Evolutionary conservation across 2,888 invertebrate genomes (phyloP).

Genomic region (Athalia circularis): DNA sequence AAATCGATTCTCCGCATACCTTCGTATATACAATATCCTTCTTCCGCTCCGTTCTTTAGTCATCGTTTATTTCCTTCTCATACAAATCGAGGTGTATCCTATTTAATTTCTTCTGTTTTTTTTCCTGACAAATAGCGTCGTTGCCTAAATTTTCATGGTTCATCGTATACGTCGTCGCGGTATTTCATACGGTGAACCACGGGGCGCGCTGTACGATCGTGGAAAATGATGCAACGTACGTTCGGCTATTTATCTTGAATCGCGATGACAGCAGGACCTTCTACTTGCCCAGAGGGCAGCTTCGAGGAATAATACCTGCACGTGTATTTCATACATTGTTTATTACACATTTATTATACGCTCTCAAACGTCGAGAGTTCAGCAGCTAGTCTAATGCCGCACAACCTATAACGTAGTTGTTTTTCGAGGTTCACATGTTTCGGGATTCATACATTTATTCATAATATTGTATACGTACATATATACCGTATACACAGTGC

Average conservation of each 20-base stretch:
- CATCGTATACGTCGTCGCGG: background rate
- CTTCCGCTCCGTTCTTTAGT: too few species aligned
- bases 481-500: background rate
- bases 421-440: slow-evolving; percentile 14
- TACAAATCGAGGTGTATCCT: too few species aligned
- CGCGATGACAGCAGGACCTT: slow-evolving; percentile 35
- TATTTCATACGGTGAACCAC: slow-evolving; percentile 23
- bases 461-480: background rate
- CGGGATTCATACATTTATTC: slow-evolving; percentile 30
- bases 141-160: background rate
- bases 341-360: slow-evolving; percentile 11
- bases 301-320: background rate
- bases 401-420: background rate
- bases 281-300: slow-evolving; percentile 31
- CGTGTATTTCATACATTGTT: slow-evolving; percentile 24
- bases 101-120: too few species aligned
- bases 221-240: slow-evolving; percentile 30
- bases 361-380: background rate
- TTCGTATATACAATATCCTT: too few species aligned
- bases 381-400: background rate
- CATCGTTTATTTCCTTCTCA: too few species aligned
- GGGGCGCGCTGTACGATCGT: slow-evolving; percentile 3
- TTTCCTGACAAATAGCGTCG: too few species aligned
- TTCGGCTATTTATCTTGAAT: slow-evolving; percentile 23
- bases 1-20: background rate